Percentiles rank a stretch among this genome's conserved stretches.
phyloP scores from a whole-genome alignment of 1,140 invertebrate species.

The Camponotus vicinus region DNA sequence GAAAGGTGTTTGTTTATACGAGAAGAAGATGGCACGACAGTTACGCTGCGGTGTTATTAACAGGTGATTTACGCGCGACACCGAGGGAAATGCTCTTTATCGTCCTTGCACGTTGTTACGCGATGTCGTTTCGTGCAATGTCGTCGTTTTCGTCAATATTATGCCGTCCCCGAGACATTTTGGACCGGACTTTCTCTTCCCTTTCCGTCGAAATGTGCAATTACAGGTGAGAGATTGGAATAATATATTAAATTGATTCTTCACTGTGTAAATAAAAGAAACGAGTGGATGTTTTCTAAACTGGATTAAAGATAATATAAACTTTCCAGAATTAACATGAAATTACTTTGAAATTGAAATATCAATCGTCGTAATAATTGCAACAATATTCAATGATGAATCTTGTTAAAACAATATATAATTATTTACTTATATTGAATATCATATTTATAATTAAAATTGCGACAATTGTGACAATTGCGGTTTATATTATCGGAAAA shows the following conservation, averaged over 20 bases:
- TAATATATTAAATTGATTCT: not conserved
- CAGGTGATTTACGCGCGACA: not conserved
- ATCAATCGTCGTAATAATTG: too few species aligned
- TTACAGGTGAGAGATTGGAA: conserved; percentile 17
- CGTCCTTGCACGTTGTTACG: not conserved
- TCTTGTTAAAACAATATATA: not conserved
- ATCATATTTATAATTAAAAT: not conserved
- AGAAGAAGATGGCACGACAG: not conserved
- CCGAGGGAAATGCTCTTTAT: not conserved
- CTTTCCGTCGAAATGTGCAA: not conserved
- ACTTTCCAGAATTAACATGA: not conserved
- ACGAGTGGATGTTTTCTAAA: not conserved
- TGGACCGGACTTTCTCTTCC: conserved; percentile 21
- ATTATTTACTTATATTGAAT: too few species aligned
- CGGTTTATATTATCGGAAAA: not conserved
- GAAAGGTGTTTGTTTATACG: not conserved
- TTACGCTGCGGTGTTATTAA: not conserved
- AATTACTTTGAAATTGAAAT: not conserved
- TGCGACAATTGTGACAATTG: too few species aligned
- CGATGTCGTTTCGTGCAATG: not conserved
- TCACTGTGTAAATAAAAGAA: not conserved
- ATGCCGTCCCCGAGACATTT: not conserved
- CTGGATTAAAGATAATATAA: not conserved
- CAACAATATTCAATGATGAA: not conserved
- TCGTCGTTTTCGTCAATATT: conserved; percentile 10